Evolutionary conservation across 2,113 vertebrate species (phyloP).

Genomic region (Pituophis catenifer): DNA sequence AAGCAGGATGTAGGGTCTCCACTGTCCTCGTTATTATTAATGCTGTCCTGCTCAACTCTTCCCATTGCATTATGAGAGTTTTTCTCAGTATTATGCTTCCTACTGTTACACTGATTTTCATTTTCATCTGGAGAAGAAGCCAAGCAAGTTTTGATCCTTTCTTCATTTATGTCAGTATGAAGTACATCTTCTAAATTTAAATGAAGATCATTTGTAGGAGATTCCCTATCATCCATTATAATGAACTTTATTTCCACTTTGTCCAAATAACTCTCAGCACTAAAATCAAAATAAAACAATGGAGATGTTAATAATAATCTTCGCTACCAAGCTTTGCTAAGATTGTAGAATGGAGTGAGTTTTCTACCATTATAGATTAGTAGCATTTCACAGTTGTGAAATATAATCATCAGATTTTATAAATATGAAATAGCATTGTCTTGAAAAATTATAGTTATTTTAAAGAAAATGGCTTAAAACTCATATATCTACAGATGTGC

Average conservation of each 20-base stretch:
- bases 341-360: neutral
- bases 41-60: slow-evolving; percentile 71
- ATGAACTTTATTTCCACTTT: slow-evolving; percentile 49
- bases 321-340: neutral
- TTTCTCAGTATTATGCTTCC: slow-evolving; percentile 49
- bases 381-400: slow-evolving; percentile 5
- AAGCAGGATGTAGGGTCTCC: slow-evolving; percentile 40
- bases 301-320: slow-evolving; percentile 11
- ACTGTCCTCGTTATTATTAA: slow-evolving; percentile 75
- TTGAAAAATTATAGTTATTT: neutral
- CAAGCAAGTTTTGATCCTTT: slow-evolving; percentile 47
- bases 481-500: neutral
- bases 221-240: slow-evolving; percentile 74
- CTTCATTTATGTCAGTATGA: slow-evolving; percentile 42
- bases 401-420: neutral
- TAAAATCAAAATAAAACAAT: slow-evolving; percentile 51
- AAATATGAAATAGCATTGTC: neutral
- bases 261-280: slow-evolving; percentile 62
- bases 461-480: neutral
- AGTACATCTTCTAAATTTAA: slow-evolving; percentile 63
- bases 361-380: neutral
- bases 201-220: slow-evolving; percentile 57
- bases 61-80: slow-evolving; percentile 56
- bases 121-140: slow-evolving; percentile 75
- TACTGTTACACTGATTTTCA: slow-evolving; percentile 70